Conservation (phyloP, 2,797 vertebrate genomes). For the Onychomys torridus region DNA sequence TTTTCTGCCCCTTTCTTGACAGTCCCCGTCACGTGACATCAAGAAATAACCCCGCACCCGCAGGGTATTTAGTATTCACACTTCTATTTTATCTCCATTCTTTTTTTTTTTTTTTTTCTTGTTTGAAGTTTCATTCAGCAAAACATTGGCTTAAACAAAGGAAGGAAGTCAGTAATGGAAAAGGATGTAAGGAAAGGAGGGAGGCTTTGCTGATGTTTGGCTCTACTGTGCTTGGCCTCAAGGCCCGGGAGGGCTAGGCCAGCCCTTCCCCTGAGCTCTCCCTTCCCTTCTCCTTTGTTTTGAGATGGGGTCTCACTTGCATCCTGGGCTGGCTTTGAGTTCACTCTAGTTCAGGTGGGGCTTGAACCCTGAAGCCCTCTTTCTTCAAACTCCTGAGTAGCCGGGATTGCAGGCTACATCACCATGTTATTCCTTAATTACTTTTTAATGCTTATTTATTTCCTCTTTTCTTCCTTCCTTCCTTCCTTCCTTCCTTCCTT, state of each 20-base stretch:
- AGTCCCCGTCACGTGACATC: neutral
- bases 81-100: slow-evolving; percentile 54
- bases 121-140: slow-evolving; percentile 40
- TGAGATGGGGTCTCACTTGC: neutral
- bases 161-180: slow-evolving; percentile 28
- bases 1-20: slow-evolving; percentile 48
- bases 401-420: neutral
- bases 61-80: slow-evolving; percentile 1
- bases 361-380: neutral
- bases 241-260: too few relatives aligned
- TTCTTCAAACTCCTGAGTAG: neutral
- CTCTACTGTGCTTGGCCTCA: neutral
- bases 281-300: neutral
- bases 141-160: slow-evolving; percentile 27
- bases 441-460: neutral
- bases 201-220: neutral
- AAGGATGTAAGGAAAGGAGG: neutral
- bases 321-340: neutral
- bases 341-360: neutral
- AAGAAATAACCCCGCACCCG: neutral
- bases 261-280: neutral
- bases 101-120: slow-evolving; percentile 43
- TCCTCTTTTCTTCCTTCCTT: too few relatives aligned
- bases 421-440: neutral
- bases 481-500: too few relatives aligned